Percentiles rank a stretch among this genome's conserved stretches.
Evolutionary conservation across 2,888 invertebrate species (phyloP).

Genomic region (Tetropium fuscum): DNA sequence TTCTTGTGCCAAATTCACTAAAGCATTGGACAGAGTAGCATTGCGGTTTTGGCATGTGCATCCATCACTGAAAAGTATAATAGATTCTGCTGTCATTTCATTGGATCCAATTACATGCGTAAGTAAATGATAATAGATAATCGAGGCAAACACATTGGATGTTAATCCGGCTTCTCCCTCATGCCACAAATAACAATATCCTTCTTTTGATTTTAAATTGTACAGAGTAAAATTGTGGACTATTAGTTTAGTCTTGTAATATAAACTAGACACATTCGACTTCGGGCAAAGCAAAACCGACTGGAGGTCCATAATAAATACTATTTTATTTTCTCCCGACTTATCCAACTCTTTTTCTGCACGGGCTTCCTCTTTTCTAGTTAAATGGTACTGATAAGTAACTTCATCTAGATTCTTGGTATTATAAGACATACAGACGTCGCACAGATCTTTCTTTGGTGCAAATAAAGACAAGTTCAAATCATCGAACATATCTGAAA

Average conservation of each 20-base stretch:
- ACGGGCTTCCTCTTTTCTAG: too few relatives aligned
- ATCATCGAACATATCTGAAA: too few relatives aligned
- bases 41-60: not conserved
- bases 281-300: slow-evolving; percentile 31
- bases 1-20: slow-evolving; percentile 22
- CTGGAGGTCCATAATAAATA: slow-evolving; percentile 33
- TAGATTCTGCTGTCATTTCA: too few relatives aligned
- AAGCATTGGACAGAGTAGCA: too few relatives aligned
- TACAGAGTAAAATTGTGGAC: slow-evolving; percentile 30
- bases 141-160: slow-evolving; percentile 28
- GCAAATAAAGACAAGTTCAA: too few relatives aligned
- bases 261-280: slow-evolving; percentile 31
- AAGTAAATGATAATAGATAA: slow-evolving; percentile 16
- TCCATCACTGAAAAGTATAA: slow-evolving; percentile 3
- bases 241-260: slow-evolving; percentile 32
- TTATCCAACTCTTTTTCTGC: too few relatives aligned
- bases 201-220: slow-evolving; percentile 17
- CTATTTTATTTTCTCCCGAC: slow-evolving; percentile 35
- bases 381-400: too few relatives aligned
- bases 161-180: slow-evolving; percentile 17
- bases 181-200: slow-evolving; percentile 30
- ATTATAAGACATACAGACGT: too few relatives aligned
- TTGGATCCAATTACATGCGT: not conserved
- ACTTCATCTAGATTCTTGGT: too few relatives aligned
- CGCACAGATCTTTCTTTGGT: too few relatives aligned